Base-by-base conservation (phyloP, 2,888 invertebrate genomes). In the Pherbina coryleti region DNA sequence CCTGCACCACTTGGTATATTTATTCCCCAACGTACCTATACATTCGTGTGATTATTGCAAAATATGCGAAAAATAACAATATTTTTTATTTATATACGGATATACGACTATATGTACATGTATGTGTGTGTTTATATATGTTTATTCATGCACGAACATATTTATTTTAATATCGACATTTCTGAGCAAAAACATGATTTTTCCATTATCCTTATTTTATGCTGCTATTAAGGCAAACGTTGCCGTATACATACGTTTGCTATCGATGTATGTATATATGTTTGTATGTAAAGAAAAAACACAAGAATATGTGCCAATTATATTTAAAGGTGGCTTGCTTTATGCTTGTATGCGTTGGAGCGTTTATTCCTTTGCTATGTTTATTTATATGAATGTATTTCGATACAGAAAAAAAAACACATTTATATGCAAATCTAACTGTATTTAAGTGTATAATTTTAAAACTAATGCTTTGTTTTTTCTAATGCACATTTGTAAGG, bases 191-290 rank as follows among this genome's bases (percentile, higher is more conserved):
- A 69, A 69, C 69, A 69, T 51, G 69, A 51, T 69, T 51, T 51
- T 69, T 69, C 51, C 69, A 69, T 69, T 69, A 69, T 28, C 49
- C 69, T 49, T 49, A 44, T 60, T 69, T 69, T 51, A 69, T 69
- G 49, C 49, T 49, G 31, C 34, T 22, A 17, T 51, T 49, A 69
- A 49, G 51, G 69, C 17, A 14, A n/a, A 62, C 17, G 9, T 51
- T 11, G 9, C 44, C 25, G 0, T 49, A 3, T 37, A 51, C 14
- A 51, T 69, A 34, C 9, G 14, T 17, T 25, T 14, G 28, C n/a
- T 49, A 14, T 28, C 49, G 25, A 28, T 69, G 69, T 64, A n/a
- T 34, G 64, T 64, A 28, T 69, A 51, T 64, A n/a, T 34, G 64
- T 64, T 28, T 25, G 64, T 64, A 7, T 11, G 28, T 14, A 31